A percentile compares a stretch with the other conserved stretches of the same genome.
phyloP scores from a whole-genome alignment of 2,888 invertebrate genomes.

The Rhingia campestris region DNA sequence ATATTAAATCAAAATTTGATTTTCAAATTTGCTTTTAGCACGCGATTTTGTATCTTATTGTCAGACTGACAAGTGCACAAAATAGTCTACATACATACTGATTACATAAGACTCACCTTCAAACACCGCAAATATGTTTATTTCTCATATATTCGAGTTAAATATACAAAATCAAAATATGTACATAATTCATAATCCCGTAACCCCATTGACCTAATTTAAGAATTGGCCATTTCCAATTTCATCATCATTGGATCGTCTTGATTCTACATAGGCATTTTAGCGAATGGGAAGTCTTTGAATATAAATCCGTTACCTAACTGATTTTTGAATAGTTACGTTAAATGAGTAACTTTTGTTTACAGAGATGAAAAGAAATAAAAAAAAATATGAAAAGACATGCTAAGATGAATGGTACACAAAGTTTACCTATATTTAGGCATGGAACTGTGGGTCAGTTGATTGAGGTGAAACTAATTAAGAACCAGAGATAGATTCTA shows the following conservation, averaged over 20 bases:
- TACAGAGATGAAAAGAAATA: not conserved
- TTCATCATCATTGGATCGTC: constrained; percentile 5
- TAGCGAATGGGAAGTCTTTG: constrained; percentile 24
- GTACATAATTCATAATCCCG: constrained; percentile 24
- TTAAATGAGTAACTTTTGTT: not conserved
- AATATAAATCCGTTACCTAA: constrained; percentile 36
- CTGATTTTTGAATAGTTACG: constrained; percentile 2
- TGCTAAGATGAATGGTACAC: not conserved
- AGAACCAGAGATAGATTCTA: too few relatives aligned
- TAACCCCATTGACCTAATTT: constrained; percentile 31
- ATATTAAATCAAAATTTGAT: too few relatives aligned
- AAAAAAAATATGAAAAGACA: not conserved
- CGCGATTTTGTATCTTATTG: too few relatives aligned
- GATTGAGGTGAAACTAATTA: too few relatives aligned
- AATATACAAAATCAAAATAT: not conserved
- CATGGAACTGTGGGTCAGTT: too few relatives aligned
- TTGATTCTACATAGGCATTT: not conserved
- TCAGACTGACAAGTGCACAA: too few relatives aligned
- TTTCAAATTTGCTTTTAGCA: too few relatives aligned
- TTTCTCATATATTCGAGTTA: not conserved
- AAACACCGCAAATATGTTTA: too few relatives aligned
- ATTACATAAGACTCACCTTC: too few relatives aligned
- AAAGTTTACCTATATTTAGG: too few relatives aligned
- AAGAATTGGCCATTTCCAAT: constrained; percentile 16
- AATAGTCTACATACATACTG: too few relatives aligned